Base-by-base conservation (phyloP, 1,140 invertebrate species). In the Meloidogyne hapla region DNA sequence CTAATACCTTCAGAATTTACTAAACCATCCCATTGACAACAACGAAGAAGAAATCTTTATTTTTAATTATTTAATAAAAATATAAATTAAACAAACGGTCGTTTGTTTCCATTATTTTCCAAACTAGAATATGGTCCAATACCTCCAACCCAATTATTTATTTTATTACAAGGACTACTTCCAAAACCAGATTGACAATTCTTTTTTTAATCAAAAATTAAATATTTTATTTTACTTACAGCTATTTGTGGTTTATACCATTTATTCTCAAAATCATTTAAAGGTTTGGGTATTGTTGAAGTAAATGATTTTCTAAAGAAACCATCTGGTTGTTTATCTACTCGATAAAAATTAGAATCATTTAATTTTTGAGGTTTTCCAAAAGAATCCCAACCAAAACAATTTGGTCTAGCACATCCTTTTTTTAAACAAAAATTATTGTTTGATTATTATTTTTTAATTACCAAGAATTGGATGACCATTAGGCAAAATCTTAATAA, bases 251-350 rank as follows among this genome's bases (percentile, higher is more conserved):
- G 68, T 45, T 80, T 61, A 73, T 84, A 82, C 15, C 69, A 69
- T 12, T 28, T 26, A 6, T 69, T 33, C n/a, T 76, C 77, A n/a
- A 28, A 67, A 23, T 38, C 74, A 28, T 73, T 21, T 21, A 83
- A 26, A n/a, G 69, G 40, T 45, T 61, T 66, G 21, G 72, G 63
- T 64, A 66, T 18, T 21, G 64, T 66, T 45, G 38, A 42, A 75
- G 9, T 26, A 21, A 69, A 69, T 33, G 48, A 38, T 67, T 75
- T 64, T 40, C 74, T 48, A 13, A 75, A 40, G 23, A 84, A 79
- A 65, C 83, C 83, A 74, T 84, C 83, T 5, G 80, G 69, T 48
- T 85, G 78, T 40, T 77, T 73, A 63, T 77, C n/a, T 13, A 84
- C 62, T n/a, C 76, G 69, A 48, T 78, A 81, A 77, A 80, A 81